Evolutionary conservation across 2,888 invertebrate species (phyloP), one percentile per base, ranked within the genome.

Genomic region (Eremobia ochroleuca): DNA sequence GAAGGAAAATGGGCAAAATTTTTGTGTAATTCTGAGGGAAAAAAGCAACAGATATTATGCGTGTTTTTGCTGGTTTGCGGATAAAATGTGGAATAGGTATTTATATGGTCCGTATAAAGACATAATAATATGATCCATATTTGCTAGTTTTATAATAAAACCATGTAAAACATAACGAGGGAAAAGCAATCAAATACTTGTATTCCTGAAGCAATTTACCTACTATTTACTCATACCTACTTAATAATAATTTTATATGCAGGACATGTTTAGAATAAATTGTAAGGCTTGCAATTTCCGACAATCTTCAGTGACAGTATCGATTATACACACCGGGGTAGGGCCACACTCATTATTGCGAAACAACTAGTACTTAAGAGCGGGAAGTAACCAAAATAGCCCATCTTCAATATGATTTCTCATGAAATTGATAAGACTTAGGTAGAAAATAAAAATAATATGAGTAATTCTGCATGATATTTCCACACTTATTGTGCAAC

Each of bases 321-420:
- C 75, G 88, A 85, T 87, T 85, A 55, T 37, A 61, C 34, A 43
- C 25, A 58, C 15, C 43, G 6, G 15, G n/a, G n/a, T 25, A 52
- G 18, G 18, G 25, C 46, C 11, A 55, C 49, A 43, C 49, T 18
- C 40, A 84, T 79, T 76, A 86, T 64, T 73, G 66, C 31, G 13
- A 28, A 46, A 62, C 59, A 73, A 64, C 71, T 64, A 65, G 40
- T 49, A 73, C n/a, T 76, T 74, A 74, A 1, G 28, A n/a, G n/a
- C n/a, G n/a, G n/a, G n/a, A n/a, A n/a, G n/a, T n/a, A n/a, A n/a
- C n/a, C n/a, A n/a, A n/a, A n/a, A n/a, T n/a, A n/a, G n/a, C n/a
- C n/a, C n/a, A n/a, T n/a, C n/a, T n/a, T n/a, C n/a, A n/a, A n/a
- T n/a, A n/a, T n/a, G n/a, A n/a, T n/a, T n/a, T n/a, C n/a, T n/a